Conservation (phyloP, 2,888 invertebrate species). For the Venustoraphidia nigricollis region DNA sequence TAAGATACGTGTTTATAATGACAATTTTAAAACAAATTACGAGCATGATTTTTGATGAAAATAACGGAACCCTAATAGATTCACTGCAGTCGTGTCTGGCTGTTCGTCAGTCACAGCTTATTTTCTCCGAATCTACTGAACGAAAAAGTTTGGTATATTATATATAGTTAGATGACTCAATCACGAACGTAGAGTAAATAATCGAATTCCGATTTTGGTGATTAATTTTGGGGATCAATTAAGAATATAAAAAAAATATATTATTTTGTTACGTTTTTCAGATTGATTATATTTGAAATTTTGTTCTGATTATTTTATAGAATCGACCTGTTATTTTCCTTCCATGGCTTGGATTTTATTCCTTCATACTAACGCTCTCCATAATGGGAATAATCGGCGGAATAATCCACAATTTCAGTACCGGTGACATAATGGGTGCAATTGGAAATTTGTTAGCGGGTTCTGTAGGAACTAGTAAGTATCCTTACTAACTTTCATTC, state of each 20-base stretch:
- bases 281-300: neutral
- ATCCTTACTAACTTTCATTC: slow-evolving; percentile 2
- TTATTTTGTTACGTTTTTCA: neutral
- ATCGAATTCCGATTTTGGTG: too few relatives aligned
- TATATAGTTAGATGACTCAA: too few relatives aligned
- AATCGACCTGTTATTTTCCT: slow-evolving; percentile 22
- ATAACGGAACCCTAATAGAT: too few relatives aligned
- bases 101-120: too few relatives aligned
- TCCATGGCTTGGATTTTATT: slow-evolving; percentile 24
- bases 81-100: too few relatives aligned
- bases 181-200: too few relatives aligned
- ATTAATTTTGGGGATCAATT: too few relatives aligned
- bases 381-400: slow-evolving; percentile 20
- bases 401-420: slow-evolving; percentile 19
- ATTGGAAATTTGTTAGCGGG: slow-evolving; percentile 20
- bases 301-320: slow-evolving; percentile 17
- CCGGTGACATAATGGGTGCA: slow-evolving; percentile 19
- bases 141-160: too few relatives aligned
- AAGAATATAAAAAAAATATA: neutral
- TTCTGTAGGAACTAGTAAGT: slow-evolving; percentile 20
- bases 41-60: too few relatives aligned
- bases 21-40: neutral
- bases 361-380: slow-evolving; percentile 19
- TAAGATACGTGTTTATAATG: too few relatives aligned
- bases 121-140: too few relatives aligned